Percentiles rank a stretch among this genome's conserved stretches.
These are phyloP conservation scores for Vanacampus margaritifer DNA, from an alignment of 2,113 vertebrate species.

Conservation along the genomic window DNA sequence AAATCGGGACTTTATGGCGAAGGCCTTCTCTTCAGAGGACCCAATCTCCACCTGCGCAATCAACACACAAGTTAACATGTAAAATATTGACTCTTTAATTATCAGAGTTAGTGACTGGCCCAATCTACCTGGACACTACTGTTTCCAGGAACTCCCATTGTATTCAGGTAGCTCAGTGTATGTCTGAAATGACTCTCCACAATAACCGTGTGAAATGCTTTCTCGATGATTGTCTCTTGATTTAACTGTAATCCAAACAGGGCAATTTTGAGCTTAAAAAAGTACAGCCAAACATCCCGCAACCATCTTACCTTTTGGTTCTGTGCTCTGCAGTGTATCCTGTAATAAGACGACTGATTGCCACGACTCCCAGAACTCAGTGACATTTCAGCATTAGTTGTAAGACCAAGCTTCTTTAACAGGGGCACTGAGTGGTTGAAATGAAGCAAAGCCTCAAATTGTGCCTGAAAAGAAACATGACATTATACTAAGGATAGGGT, in stretches of 20 bases:
- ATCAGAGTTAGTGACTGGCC: neutral
- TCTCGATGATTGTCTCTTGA: constrained; percentile 65
- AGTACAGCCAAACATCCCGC: neutral
- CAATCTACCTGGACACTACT: constrained; percentile 69
- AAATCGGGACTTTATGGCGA: constrained; percentile 56
- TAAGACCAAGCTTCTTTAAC: constrained; percentile 67
- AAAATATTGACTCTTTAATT: neutral
- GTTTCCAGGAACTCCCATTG: constrained; percentile 60
- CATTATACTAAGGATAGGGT: neutral
- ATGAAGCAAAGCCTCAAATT: constrained; percentile 53
- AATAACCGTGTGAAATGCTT: constrained; percentile 37
- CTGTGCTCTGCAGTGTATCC: constrained; percentile 54
- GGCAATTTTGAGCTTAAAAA: neutral
- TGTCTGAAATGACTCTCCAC: constrained; percentile 68
- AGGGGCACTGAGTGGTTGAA: constrained; percentile 70
- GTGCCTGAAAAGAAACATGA: constrained; percentile 53
- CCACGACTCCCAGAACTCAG: constrained; percentile 49
- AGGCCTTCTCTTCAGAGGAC: constrained; percentile 44
- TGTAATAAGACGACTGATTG: constrained; percentile 46
- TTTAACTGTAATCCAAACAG: constrained; percentile 59
- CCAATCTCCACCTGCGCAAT: constrained; percentile 59
- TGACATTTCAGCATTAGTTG: constrained; percentile 51
- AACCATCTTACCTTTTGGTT: constrained; percentile 64
- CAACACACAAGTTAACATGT: neutral
- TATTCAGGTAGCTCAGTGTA: constrained; percentile 63